Evolutionary conservation across 2,113 vertebrate genomes (phyloP).

Genomic region (Ptilonorhynchus violaceus): DNA sequence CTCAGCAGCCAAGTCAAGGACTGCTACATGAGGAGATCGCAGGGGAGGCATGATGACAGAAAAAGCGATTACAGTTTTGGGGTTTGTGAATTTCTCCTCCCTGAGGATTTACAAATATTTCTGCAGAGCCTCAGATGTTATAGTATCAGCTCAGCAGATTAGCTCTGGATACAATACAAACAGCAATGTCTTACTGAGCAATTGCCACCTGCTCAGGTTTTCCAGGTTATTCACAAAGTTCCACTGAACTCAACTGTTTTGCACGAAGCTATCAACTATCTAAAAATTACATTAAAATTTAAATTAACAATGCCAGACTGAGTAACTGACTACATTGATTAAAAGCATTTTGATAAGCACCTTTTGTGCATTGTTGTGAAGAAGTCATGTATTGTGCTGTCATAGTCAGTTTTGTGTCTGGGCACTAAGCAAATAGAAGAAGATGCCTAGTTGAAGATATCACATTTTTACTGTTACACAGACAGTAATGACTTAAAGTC

Average conservation of each 20-base stretch:
- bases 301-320: neutral
- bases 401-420: neutral
- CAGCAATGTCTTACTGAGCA: neutral
- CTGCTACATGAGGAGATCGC: neutral
- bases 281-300: neutral
- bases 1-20: neutral
- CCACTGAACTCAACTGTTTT: neutral
- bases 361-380: neutral
- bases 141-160: neutral
- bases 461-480: neutral
- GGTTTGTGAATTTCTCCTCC: neutral
- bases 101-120: neutral
- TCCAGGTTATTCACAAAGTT: neutral
- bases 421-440: neutral
- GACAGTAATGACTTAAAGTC: neutral
- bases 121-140: neutral
- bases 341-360: neutral
- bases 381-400: neutral
- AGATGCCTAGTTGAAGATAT: neutral
- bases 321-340: neutral
- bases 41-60: neutral
- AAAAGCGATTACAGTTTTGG: neutral
- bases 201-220: neutral
- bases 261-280: neutral
- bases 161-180: neutral